Evolutionary conservation across 2,888 invertebrate genomes (phyloP).

Genomic region (Tachina fera): DNA sequence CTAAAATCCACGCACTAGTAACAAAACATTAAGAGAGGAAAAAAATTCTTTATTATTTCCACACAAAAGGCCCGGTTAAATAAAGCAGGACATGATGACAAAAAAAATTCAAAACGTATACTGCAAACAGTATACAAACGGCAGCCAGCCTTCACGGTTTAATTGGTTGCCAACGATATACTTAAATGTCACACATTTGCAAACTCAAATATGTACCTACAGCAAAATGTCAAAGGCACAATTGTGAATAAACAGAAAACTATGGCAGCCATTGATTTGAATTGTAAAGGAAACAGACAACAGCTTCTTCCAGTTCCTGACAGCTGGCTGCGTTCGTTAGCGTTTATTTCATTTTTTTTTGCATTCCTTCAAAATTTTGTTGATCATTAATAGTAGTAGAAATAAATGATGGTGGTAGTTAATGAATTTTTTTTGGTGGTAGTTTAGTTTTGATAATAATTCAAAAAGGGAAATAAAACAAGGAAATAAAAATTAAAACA

Average conservation of each 20-base stretch:
- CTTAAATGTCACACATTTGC: slow-evolving; percentile 77
- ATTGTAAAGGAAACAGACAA: slow-evolving; percentile 49
- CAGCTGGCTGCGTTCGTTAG: slow-evolving; percentile 72
- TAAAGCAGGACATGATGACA: slow-evolving; percentile 62
- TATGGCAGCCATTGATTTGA: slow-evolving; percentile 59
- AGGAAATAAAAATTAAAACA: slow-evolving; percentile 61
- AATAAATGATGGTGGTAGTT: slow-evolving; percentile 56
- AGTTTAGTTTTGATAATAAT: slow-evolving; percentile 15
- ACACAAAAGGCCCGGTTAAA: slow-evolving; percentile 57
- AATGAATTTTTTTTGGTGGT: slow-evolving; percentile 70
- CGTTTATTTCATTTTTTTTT: background rate
- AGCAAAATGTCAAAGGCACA: slow-evolving; percentile 74
- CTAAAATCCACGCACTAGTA: slow-evolving; percentile 60
- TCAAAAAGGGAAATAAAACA: slow-evolving; percentile 52
- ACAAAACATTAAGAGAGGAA: slow-evolving; percentile 7
- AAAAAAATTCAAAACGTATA: slow-evolving; percentile 10
- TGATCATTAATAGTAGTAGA: slow-evolving; percentile 76
- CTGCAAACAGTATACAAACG: slow-evolving; percentile 52
- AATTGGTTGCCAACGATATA: slow-evolving; percentile 78
- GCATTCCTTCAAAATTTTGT: slow-evolving; percentile 39
- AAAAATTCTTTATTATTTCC: slow-evolving; percentile 53
- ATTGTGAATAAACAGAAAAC: slow-evolving; percentile 52
- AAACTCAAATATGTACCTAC: slow-evolving; percentile 30
- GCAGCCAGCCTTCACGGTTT: slow-evolving; percentile 83
- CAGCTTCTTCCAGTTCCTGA: slow-evolving; percentile 59